These are phyloP conservation scores for Lepus townsendii DNA, from an alignment of 2,797 vertebrate genomes.

Conservation along the genomic window DNA sequence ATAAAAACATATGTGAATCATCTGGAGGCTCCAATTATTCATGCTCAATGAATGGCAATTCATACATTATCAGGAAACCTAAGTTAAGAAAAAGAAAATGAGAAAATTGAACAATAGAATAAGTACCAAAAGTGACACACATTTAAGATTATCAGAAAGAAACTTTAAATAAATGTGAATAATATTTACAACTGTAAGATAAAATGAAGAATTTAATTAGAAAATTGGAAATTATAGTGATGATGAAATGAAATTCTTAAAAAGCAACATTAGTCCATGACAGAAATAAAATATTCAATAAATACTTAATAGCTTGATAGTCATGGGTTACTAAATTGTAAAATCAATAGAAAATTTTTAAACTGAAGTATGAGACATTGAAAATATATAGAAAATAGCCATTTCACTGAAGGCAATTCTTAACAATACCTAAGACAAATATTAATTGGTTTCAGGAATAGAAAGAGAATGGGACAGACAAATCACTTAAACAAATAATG, in stretches of 20 bases:
- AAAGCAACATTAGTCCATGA: background rate
- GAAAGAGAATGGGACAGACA: background rate
- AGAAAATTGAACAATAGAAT: background rate
- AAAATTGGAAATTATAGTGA: background rate
- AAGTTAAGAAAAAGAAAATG: background rate
- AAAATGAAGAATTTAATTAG: background rate
- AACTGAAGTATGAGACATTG: background rate
- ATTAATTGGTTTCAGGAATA: background rate
- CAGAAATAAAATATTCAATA: background rate
- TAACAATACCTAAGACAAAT: background rate
- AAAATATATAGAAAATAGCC: background rate
- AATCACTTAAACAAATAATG: background rate
- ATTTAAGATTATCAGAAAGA: background rate
- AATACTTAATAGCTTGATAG: background rate
- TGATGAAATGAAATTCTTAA: background rate
- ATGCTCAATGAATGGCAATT: background rate
- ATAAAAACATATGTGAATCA: background rate
- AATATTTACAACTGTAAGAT: background rate
- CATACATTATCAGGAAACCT: background rate
- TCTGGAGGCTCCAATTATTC: background rate
- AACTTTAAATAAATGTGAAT: background rate
- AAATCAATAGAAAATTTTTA: conserved; percentile 6
- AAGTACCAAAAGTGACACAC: background rate
- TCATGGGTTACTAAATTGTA: background rate
- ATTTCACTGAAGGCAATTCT: background rate